These are phyloP conservation scores for Metopolophium dirhodum DNA, from an alignment of 1,140 invertebrate genomes.

Conservation along the genomic window DNA sequence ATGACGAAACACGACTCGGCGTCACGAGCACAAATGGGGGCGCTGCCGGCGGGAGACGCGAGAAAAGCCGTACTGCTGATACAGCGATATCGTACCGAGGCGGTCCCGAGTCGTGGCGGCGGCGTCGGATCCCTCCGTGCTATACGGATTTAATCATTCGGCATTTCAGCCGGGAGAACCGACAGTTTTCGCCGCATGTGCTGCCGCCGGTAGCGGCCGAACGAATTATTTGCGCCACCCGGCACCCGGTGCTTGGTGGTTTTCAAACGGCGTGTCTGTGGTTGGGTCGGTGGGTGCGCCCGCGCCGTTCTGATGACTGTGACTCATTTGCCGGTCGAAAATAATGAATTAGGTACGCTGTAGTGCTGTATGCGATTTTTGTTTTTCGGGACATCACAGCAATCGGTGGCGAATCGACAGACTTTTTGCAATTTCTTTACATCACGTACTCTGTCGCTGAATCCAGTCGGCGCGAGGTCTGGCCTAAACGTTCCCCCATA, in stretches of 20 bases:
- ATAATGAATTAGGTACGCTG: neutral
- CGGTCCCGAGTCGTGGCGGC: neutral
- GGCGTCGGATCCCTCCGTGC: slow-evolving; percentile 16
- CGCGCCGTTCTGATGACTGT: too few relatives aligned
- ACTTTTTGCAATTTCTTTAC: neutral
- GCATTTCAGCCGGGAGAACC: neutral
- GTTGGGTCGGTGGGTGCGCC: neutral
- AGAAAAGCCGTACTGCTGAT: neutral
- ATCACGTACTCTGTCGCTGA: neutral
- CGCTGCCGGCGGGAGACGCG: neutral
- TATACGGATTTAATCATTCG: neutral
- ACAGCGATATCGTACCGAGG: neutral
- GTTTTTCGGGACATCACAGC: neutral
- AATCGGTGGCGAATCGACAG: neutral
- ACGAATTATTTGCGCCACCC: slow-evolving; percentile 39
- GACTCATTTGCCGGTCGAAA: neutral
- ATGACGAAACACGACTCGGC: neutral
- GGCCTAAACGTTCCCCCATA: neutral
- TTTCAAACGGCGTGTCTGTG: neutral
- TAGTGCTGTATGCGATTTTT: neutral
- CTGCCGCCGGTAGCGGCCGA: slow-evolving; percentile 37
- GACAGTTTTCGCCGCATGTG: slow-evolving; percentile 8
- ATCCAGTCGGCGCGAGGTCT: too few relatives aligned
- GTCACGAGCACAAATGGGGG: neutral
- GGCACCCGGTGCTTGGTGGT: neutral